These are phyloP conservation scores for Smithornis capensis DNA, from an alignment of 2,113 vertebrate species.

Conservation along the genomic window DNA sequence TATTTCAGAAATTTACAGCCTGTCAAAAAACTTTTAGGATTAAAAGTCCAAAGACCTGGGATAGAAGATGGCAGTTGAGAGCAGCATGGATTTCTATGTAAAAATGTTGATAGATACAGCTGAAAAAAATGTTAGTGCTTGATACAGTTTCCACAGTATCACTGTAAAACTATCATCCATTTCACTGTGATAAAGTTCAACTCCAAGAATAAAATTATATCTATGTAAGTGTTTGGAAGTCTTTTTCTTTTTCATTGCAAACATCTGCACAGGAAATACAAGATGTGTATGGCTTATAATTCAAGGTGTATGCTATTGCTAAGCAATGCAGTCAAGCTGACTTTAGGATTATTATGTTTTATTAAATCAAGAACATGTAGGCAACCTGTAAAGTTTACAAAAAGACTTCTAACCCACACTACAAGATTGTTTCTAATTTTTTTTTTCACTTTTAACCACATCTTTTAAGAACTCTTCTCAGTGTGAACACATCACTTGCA, in stretches of 20 bases:
- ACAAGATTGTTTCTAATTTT: neutral
- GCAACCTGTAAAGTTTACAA: neutral
- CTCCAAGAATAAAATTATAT: neutral
- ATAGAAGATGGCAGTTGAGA: neutral
- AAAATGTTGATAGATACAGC: neutral
- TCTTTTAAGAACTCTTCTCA: neutral
- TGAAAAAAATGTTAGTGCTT: neutral
- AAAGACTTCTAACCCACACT: neutral
- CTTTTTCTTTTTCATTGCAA: neutral
- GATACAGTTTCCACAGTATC: neutral
- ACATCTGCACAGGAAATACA: neutral
- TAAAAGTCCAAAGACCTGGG: neutral
- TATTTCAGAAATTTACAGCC: slow-evolving; percentile 8
- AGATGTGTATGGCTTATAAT: neutral
- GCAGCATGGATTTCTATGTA: neutral
- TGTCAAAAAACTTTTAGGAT: neutral
- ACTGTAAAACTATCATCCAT: neutral
- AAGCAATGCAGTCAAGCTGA: neutral
- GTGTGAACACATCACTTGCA: neutral
- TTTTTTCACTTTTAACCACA: neutral
- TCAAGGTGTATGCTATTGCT: neutral
- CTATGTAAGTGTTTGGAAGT: neutral
- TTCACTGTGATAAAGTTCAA: neutral
- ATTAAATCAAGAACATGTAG: neutral
- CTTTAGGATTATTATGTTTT: neutral